Evolutionary conservation across 2,888 invertebrate genomes (phyloP).

Genomic region (Beris chalybata): DNA sequence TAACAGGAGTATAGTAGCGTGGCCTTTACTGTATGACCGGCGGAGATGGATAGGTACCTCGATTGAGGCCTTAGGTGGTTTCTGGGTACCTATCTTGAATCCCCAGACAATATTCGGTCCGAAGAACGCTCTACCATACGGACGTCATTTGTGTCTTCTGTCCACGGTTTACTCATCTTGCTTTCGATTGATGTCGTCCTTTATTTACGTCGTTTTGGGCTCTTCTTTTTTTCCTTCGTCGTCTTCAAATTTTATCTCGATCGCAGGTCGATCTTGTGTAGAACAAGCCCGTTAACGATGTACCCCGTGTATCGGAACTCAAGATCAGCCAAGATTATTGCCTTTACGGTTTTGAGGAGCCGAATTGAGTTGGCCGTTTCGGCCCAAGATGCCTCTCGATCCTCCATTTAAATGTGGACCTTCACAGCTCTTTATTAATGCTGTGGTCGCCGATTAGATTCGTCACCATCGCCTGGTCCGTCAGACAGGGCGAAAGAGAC

Average conservation of each 20-base stretch:
- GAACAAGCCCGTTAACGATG: slow-evolving; percentile 38
- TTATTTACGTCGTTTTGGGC: neutral
- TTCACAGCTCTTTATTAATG: slow-evolving; percentile 31
- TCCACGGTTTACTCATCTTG: slow-evolving; percentile 18
- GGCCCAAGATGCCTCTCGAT: neutral
- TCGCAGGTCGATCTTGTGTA: slow-evolving; percentile 35
- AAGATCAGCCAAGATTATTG: slow-evolving; percentile 21
- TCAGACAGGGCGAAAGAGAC: slow-evolving; percentile 2
- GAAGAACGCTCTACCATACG: neutral
- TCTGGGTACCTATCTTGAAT: no score
- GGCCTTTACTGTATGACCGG: no score
- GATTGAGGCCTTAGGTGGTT: no score
- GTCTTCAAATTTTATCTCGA: slow-evolving; percentile 9
- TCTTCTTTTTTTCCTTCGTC: neutral
- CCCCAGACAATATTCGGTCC: no score
- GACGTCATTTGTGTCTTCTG: slow-evolving; percentile 9
- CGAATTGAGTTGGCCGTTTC: slow-evolving; percentile 12
- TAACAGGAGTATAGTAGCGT: no score
- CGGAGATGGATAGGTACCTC: no score
- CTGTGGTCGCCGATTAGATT: slow-evolving; percentile 19
- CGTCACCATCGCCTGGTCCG: slow-evolving; percentile 11
- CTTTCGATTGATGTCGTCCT: slow-evolving; percentile 22
- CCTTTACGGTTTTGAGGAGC: neutral
- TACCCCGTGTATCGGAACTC: slow-evolving; percentile 33
- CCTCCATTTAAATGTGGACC: slow-evolving; percentile 20